These are phyloP conservation scores for Halichondria panicea DNA, from an alignment of 37 sponge, comb jelly and placozoan genomes.

Conservation along the genomic window DNA sequence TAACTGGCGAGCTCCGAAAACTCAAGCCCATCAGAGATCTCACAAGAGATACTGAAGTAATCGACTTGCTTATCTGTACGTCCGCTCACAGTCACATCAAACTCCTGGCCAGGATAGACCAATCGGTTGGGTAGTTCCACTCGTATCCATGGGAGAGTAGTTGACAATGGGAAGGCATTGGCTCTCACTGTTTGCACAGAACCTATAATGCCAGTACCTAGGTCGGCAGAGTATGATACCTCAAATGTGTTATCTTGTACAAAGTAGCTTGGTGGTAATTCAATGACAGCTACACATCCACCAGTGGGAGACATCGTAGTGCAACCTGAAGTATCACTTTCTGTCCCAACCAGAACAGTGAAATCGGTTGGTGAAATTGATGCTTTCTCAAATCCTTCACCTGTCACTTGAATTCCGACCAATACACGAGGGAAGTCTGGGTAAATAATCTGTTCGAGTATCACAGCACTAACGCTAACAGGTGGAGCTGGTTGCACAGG, in stretches of 20 bases:
- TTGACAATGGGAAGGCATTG: not conserved
- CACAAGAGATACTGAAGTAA: conserved; percentile 23
- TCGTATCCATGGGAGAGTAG: not conserved
- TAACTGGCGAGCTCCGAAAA: conserved; percentile 8
- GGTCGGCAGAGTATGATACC: conserved; percentile 29
- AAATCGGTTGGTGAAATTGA: conserved; percentile 41
- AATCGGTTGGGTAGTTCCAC: conserved; percentile 25
- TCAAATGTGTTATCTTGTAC: not conserved
- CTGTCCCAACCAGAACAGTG: conserved; percentile 11
- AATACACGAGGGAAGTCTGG: conserved; percentile 38
- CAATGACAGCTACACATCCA: conserved; percentile 33
- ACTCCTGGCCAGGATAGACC: conserved; percentile 30
- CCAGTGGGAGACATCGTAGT: conserved; percentile 16
- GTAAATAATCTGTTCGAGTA: conserved; percentile 32
- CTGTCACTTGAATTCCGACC: conserved; percentile 53
- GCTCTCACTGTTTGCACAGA: too few species aligned
- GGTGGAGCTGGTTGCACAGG: conserved; percentile 20
- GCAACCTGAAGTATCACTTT: conserved; percentile 26
- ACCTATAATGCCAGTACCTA: too few species aligned
- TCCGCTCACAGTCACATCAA: conserved; percentile 10
- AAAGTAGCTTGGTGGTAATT: conserved; percentile 39
- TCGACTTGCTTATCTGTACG: conserved; percentile 6
- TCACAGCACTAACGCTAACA: conserved; percentile 2
- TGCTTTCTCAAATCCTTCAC: conserved; percentile 21
- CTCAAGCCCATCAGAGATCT: conserved; percentile 10